These are phyloP conservation scores for Aurelia coerulea DNA, from an alignment of 30 jellyfish, hydroid and myxozoan genomes.

Conservation along the genomic window DNA sequence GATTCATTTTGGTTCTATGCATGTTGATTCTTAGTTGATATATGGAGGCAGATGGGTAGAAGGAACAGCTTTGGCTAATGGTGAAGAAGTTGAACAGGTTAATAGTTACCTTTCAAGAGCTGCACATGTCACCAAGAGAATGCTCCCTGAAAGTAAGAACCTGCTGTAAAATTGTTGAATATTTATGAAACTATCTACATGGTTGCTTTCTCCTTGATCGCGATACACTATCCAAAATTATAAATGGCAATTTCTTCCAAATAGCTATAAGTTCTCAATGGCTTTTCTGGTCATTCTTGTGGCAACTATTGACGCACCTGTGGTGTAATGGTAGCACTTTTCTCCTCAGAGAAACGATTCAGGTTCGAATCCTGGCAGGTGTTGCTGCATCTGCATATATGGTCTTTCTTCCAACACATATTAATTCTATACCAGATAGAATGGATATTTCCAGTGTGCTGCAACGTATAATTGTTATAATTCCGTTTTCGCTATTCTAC, in stretches of 20 bases:
- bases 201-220: too few species aligned
- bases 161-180: not conserved
- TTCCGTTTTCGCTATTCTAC: too few species aligned
- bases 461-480: too few species aligned
- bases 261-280: too few species aligned
- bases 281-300: not conserved
- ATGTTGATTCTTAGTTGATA: conserved; percentile 12
- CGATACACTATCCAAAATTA: too few species aligned
- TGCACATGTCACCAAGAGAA: conserved; percentile 20
- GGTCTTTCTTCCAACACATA: too few species aligned
- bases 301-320: conserved; percentile 8
- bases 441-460: too few species aligned
- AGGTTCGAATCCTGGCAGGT: conserved; percentile 41
- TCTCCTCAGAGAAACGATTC: conserved; percentile 26
- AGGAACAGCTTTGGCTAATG: conserved; percentile 42
- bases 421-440: too few species aligned
- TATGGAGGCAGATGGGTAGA: conserved; percentile 47
- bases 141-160: conserved; percentile 29
- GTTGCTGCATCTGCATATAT: conserved; percentile 1
- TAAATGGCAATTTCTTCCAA: too few species aligned
- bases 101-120: conserved; percentile 44
- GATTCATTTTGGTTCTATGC: too few species aligned
- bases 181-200: too few species aligned
- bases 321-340: conserved; percentile 26
- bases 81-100: conserved; percentile 60